Conservation (phyloP, 1,140 invertebrate species). For the Tenebrio molitor region DNA sequence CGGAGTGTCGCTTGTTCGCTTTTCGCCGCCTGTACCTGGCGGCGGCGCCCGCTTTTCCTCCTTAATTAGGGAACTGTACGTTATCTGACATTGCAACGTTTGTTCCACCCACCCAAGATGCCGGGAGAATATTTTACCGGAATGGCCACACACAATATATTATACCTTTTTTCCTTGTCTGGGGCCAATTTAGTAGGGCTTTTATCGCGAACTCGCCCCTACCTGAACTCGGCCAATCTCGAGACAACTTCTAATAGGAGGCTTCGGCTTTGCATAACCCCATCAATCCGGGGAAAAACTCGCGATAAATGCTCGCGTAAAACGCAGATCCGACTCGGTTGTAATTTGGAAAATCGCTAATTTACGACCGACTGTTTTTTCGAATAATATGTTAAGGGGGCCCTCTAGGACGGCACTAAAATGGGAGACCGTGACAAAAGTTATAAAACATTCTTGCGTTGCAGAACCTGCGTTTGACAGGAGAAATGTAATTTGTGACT, state of each 20-base stretch:
- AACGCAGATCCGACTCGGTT: too few relatives aligned
- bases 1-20: conserved; percentile 33
- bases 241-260: background rate
- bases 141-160: conserved; percentile 57
- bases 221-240: background rate
- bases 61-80: conserved; percentile 58
- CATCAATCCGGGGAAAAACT: too few relatives aligned
- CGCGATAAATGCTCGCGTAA: too few relatives aligned
- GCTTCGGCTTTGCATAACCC: too few relatives aligned
- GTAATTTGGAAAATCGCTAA: background rate
- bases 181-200: conserved; percentile 19
- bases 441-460: conserved; percentile 39
- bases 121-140: conserved; percentile 58
- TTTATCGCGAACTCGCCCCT: conserved; percentile 14
- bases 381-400: background rate
- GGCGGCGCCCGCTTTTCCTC: conserved; percentile 53
- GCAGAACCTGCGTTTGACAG: conserved; percentile 52
- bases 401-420: background rate
- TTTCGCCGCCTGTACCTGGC: conserved; percentile 43
- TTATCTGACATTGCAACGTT: conserved; percentile 52
- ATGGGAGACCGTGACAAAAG: conserved; percentile 27
- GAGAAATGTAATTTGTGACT: conserved; percentile 59
- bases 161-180: conserved; percentile 37
- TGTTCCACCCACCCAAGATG: conserved; percentile 55
- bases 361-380: conserved; percentile 10